A percentile compares a stretch with the other conserved stretches of the same genome.
Conservation (phyloP, 2,113 vertebrate species). For the Kryptolebias marmoratus region DNA sequence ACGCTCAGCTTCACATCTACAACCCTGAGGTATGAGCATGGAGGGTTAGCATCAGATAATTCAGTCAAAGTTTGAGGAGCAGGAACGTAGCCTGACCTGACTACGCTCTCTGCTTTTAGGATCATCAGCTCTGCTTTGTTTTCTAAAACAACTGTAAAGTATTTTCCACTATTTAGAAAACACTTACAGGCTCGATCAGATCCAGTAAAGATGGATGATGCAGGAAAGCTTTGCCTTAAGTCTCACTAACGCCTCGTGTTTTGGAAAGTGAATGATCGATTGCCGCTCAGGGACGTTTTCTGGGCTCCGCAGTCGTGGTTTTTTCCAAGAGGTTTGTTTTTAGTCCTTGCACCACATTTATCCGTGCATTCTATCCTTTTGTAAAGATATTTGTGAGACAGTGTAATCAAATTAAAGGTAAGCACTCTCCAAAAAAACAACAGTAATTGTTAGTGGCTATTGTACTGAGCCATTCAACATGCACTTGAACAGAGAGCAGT, state of each 20-base stretch:
- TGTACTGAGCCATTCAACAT: slow-evolving; percentile 48
- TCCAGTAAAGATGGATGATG: neutral
- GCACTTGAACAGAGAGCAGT: slow-evolving; percentile 46
- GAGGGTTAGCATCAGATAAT: neutral
- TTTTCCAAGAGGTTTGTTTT: slow-evolving; percentile 65
- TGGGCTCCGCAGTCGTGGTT: slow-evolving; percentile 46
- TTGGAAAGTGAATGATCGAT: slow-evolving; percentile 21
- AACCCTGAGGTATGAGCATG: slow-evolving; percentile 25
- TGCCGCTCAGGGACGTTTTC: slow-evolving; percentile 40
- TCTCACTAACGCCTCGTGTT: neutral
- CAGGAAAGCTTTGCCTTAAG: neutral
- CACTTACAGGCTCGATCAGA: neutral
- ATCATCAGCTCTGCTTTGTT: neutral
- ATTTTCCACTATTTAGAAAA: neutral
- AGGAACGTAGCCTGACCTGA: neutral
- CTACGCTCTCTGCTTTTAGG: neutral
- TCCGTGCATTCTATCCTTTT: slow-evolving; percentile 29
- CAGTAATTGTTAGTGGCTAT: slow-evolving; percentile 54
- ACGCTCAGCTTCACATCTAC: slow-evolving; percentile 31
- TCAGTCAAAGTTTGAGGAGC: slow-evolving; percentile 13
- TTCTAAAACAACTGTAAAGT: neutral
- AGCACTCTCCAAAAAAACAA: slow-evolving; percentile 67
- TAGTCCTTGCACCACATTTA: slow-evolving; percentile 45
- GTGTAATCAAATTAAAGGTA: slow-evolving; percentile 63
- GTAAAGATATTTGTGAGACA: slow-evolving; percentile 59